Evolutionary conservation across 2,888 invertebrate species (phyloP).

Genomic region (Copidosoma aretas): DNA sequence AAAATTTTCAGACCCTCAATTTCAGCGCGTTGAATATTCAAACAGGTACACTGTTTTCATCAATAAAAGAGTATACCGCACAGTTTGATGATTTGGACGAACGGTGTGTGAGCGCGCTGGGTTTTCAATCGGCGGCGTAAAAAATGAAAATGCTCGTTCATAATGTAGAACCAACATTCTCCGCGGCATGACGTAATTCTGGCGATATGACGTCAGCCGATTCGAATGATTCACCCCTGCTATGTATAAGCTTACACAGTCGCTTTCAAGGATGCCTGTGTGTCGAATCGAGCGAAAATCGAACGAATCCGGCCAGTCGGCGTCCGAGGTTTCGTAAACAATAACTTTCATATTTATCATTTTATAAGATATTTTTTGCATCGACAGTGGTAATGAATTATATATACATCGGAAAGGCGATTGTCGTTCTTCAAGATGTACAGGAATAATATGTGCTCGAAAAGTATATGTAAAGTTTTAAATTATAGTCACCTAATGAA

Average conservation of each 20-base stretch:
- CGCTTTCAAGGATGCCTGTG: constrained; percentile 28
- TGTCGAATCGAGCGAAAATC: not conserved
- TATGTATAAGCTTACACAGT: constrained; percentile 16
- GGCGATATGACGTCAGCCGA: constrained; percentile 34
- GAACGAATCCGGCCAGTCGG: not conserved
- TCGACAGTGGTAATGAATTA: no score
- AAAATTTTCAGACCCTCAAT: no score
- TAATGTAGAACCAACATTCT: constrained; percentile 5
- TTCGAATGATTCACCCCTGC: constrained; percentile 34
- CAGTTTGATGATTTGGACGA: not conserved
- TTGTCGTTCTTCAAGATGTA: no score
- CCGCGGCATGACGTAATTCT: constrained; percentile 20
- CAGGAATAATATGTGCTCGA: no score
- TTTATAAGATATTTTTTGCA: no score
- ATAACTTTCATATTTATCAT: no score
- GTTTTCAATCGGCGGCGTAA: not conserved
- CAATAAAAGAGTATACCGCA: not conserved
- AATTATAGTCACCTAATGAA: no score
- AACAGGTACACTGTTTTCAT: not conserved
- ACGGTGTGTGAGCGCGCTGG: not conserved
- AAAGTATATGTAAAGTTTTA: no score
- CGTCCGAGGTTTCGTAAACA: no score
- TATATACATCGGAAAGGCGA: no score
- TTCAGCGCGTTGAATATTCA: no score
- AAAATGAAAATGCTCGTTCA: not conserved